Base-by-base conservation (phyloP, 2,888 invertebrate genomes). In the Trissoscelio sp. region DNA sequence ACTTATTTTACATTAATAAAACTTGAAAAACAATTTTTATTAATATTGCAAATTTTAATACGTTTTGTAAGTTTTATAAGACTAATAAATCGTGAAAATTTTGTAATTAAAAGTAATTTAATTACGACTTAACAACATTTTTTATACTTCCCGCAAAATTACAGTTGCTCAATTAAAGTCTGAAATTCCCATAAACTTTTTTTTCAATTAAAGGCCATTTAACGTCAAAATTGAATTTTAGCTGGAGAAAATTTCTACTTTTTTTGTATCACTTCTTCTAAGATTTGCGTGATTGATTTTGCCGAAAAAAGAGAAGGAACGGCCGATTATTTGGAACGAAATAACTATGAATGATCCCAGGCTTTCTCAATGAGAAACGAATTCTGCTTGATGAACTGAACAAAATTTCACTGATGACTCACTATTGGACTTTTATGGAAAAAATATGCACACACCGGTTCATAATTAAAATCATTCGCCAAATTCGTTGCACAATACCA, bases 331-430 rank as follows among this genome's bases (percentile, higher is more conserved):
- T 57, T 34, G 57, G 37, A n/a, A 37, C 57, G 7, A 4, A 34
- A 46, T 53, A 42, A 44, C 73, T 73, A 73, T 67, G 67, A 75
- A 75, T 75, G 75, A 51, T 48, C 16, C 24, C 22, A 31, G 31
- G 46, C 69, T 74, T 74, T 75, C 67, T 67, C 51, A 67, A 58
- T 67, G 44, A 67, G 60, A 44, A 64, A 42, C 31, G 12, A 74
- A 18, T 22, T 3, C 34, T 39, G 60, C 7, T 28, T 28, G 58
- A 42, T 18, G 20, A 28, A 51, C 7, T 58, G 55, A 39, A 67
- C 37, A 53, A 70, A 48, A 48, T 60, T 62, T 78, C 69, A 55
- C 77, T 46, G 55, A 55, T 55, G 77, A 60, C 67, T 42, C 67
- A 53, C 14, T n/a, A 12, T 4, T 20, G 11, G 16, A 51, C 42